Conservation (phyloP, 2,888 invertebrate genomes). For the Erebia aethiops region DNA sequence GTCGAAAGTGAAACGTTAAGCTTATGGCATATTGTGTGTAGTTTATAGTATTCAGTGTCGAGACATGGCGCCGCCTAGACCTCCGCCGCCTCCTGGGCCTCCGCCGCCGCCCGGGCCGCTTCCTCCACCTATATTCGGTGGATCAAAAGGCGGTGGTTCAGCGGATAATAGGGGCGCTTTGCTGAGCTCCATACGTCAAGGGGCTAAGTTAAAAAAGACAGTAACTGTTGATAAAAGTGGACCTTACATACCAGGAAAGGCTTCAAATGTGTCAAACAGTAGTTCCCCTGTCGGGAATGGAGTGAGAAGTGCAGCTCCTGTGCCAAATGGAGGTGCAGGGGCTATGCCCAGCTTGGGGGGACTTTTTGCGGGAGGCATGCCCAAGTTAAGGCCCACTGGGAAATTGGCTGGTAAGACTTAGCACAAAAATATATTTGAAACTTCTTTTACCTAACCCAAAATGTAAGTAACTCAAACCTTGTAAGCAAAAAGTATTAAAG, state of each 20-base stretch:
- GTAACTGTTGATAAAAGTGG: slow-evolving; percentile 96
- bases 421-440: not conserved
- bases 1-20: slow-evolving; percentile 35
- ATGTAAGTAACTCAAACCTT: not conserved
- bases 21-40: slow-evolving; percentile 45
- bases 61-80: slow-evolving; percentile 81
- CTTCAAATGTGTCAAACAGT: slow-evolving; percentile 57
- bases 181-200: slow-evolving; percentile 92
- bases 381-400: slow-evolving; percentile 89
- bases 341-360: slow-evolving; percentile 84
- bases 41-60: slow-evolving; percentile 48
- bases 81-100: slow-evolving; percentile 86
- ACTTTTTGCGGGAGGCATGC: slow-evolving; percentile 92
- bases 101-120: slow-evolving; percentile 85
- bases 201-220: slow-evolving; percentile 91
- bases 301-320: slow-evolving; percentile 57
- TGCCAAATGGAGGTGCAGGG: slow-evolving; percentile 66
- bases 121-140: slow-evolving; percentile 78
- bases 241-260: slow-evolving; percentile 88
- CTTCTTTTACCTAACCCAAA: not conserved
- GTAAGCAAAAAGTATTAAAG: too few relatives aligned
- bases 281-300: slow-evolving; percentile 62
- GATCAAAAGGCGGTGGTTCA: slow-evolving; percentile 67
- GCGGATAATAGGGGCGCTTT: slow-evolving; percentile 87
- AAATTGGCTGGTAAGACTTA: slow-evolving; percentile 66